Base-by-base conservation (phyloP, 2,888 invertebrate species). In the Drosophila trichaetosa region DNA sequence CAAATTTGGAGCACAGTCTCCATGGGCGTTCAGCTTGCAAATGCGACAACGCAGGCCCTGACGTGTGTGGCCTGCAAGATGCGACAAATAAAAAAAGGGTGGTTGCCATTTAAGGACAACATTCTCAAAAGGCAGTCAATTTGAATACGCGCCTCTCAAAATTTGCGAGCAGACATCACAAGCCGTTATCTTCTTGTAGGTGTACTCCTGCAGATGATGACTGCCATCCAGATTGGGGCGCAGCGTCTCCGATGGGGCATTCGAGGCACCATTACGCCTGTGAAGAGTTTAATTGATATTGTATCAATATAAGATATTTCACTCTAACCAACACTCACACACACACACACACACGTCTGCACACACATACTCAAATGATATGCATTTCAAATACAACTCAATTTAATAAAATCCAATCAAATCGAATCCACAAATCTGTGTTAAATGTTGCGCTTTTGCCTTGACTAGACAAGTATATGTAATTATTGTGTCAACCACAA, bases 121-220 rank as follows among this genome's bases (percentile, higher is more conserved):
- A 10, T 10, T 13, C 16, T 6, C 21, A 16, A 21, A 33, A 16
- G 36, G 6, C 16, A 5, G 13, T 13, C n/a, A 51, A 34, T 36
- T 51, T 36, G 13, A 11, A 46, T 33, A 85, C 72, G 94, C 94
- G 97, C 97, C 97, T 95, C 98, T 95, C 66, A 98, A 94, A 63
- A 98, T 97, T 94, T 98, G 97, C 73, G 97, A 97, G 94, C 98
- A 98, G 82, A 97, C 96, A 93, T 98, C 98, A 93, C 98, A 98
- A 34, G 98, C 98, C 53, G 98, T 98, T 89, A 98, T 98, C 94
- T 98, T 98, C 94, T 98, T 97, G 94, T 98, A 98, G 38, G 98
- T 98, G 93, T 98, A 97, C 93, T 98, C 98, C 93, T 97, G 97
- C 94, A 98, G 97, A 92, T 96, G 96, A 93, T 98, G 98, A 77